Conservation (phyloP, 2,797 vertebrate species). For the Loris lydekkerianus region DNA sequence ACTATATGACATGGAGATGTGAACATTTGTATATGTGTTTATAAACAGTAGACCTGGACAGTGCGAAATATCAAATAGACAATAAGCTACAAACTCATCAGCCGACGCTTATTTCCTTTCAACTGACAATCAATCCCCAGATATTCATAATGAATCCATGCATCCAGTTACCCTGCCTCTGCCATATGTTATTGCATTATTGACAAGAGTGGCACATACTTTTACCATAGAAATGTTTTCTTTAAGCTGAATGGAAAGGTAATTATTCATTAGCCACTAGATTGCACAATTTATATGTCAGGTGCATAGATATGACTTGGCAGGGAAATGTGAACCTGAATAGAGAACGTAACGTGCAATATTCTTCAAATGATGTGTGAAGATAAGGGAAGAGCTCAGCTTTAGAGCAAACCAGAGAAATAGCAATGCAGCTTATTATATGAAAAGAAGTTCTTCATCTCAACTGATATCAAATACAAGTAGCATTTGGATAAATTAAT, state of each 20-base stretch:
- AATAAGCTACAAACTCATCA: constrained; percentile 29
- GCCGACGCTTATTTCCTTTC: background rate
- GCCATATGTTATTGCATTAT: background rate
- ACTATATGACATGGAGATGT: background rate
- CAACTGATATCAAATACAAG: background rate
- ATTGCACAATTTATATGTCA: background rate
- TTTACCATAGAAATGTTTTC: constrained; percentile 9
- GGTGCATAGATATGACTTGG: background rate
- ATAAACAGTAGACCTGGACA: background rate
- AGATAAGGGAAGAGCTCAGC: background rate
- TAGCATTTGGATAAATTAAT: constrained; percentile 49
- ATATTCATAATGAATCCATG: background rate
- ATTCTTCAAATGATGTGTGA: background rate
- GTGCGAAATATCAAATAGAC: constrained; percentile 16
- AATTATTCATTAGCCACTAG: constrained; percentile 35
- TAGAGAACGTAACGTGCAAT: background rate
- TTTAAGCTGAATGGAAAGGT: background rate
- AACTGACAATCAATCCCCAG: background rate
- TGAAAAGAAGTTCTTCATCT: background rate
- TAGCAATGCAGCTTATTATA: background rate
- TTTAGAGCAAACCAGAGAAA: constrained; percentile 6
- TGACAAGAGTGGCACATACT: constrained; percentile 7
- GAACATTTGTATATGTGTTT: background rate
- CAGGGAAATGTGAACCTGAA: background rate
- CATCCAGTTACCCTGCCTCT: background rate